These are phyloP conservation scores for Dendrophyllia cribrosa DNA, from an alignment of 64 coral and sea anemone species.

Conservation along the genomic window DNA sequence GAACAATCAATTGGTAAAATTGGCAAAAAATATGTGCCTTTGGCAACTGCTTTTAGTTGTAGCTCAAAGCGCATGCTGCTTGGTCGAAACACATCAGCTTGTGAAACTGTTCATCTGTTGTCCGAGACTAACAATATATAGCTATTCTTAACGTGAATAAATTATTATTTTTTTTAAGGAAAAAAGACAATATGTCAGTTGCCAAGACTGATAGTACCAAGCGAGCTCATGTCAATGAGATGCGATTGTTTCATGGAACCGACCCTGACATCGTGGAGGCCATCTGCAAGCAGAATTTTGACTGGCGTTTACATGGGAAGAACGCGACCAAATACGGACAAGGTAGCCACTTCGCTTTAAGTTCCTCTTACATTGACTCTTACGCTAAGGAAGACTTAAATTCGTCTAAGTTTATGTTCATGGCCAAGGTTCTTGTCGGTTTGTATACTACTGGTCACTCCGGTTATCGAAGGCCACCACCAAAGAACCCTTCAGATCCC, in stretches of 20 bases:
- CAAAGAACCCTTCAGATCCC: constrained; percentile 8
- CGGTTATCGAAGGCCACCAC: constrained; percentile 35
- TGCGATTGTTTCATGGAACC: constrained; percentile 63
- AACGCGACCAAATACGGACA: constrained; percentile 57
- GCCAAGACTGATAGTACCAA: background rate
- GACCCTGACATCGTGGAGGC: constrained; percentile 12
- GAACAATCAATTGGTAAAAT: too few species aligned
- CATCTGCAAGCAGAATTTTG: constrained; percentile 80
- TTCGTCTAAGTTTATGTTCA: constrained; percentile 59
- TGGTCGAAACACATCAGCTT: too few species aligned
- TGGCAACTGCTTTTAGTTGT: too few species aligned
- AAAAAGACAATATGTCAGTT: constrained; percentile 58
- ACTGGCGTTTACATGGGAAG: constrained; percentile 38
- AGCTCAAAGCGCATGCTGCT: too few species aligned
- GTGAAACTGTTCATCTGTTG: too few species aligned
- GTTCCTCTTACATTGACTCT: constrained; percentile 53
- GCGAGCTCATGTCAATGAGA: constrained; percentile 18
- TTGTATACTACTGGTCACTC: constrained; percentile 57
- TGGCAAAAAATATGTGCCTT: too few species aligned
- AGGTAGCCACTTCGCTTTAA: constrained; percentile 76
- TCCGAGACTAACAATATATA: too few species aligned
- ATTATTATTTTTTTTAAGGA: constrained; percentile 19
- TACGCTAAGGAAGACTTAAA: constrained; percentile 45
- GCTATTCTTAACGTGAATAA: too few species aligned
- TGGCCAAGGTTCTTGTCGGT: constrained; percentile 82